Percentiles rank a stretch among this genome's conserved stretches.
Evolutionary conservation across 2,797 vertebrate species (phyloP).

Genomic region (Neostethus bicornis): DNA sequence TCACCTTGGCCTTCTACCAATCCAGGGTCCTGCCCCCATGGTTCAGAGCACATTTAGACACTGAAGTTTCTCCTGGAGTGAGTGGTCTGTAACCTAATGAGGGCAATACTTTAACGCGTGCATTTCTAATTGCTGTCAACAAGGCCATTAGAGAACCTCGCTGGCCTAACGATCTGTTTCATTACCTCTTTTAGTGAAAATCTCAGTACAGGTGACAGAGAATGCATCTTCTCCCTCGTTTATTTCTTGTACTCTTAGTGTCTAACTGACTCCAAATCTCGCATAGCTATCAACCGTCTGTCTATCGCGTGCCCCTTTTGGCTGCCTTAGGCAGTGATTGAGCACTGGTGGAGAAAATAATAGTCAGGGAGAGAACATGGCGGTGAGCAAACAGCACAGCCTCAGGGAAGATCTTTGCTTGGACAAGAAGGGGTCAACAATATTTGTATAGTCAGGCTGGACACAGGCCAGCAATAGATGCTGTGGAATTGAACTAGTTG

Average conservation of each 20-base stretch:
- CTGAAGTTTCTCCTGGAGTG: conserved; percentile 15
- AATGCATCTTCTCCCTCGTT: conserved; percentile 8
- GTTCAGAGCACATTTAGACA: conserved; percentile 42
- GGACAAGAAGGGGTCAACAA: conserved; percentile 21
- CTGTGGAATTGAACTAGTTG: background rate
- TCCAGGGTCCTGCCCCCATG: conserved; percentile 28
- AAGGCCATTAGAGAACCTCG: conserved; percentile 50
- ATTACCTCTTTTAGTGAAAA: conserved; percentile 34
- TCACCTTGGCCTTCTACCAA: conserved; percentile 40
- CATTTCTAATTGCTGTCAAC: conserved; percentile 64
- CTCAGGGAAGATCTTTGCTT: conserved; percentile 31
- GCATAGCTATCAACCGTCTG: conserved; percentile 4
- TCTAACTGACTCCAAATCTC: conserved; percentile 24
- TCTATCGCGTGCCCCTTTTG: conserved; percentile 30
- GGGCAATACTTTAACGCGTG: conserved; percentile 47
- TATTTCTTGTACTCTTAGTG: conserved; percentile 22
- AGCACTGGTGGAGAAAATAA: conserved; percentile 38
- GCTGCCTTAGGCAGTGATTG: conserved; percentile 39
- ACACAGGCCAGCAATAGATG: conserved; percentile 10
- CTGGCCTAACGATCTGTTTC: conserved; percentile 36
- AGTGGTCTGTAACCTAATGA: conserved; percentile 53
- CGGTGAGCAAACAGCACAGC: conserved; percentile 39
- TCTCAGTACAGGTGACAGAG: conserved; percentile 31
- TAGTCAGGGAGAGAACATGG: conserved; percentile 35
- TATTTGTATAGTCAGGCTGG: conserved; percentile 27